Evolutionary conservation across 2,113 vertebrate species (phyloP), one percentile per base, ranked within the genome.

Genomic region (Limanda limanda): DNA sequence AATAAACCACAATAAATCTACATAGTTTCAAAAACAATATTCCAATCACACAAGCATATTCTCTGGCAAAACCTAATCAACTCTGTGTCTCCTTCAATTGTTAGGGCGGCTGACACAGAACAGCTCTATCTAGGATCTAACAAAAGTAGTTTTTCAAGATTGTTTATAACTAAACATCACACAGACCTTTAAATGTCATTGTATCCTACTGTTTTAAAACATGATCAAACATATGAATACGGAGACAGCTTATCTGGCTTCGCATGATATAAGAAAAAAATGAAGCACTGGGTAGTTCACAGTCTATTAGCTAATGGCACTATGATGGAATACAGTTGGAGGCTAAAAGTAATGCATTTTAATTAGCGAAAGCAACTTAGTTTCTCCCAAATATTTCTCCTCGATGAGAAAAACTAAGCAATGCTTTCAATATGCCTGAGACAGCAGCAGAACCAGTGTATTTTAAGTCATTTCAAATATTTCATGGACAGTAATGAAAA

Each of bases 1-100:
- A 93, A 92, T 64, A 66, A 87, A 88, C 68, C n/a, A n/a, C n/a
- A n/a, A n/a, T n/a, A n/a, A 0, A 18, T 79, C 78, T 80, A 86
- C 83, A 92, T 81, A 90, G 58, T 78, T 82, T n/a, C 78, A 78
- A 37, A 88, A 91, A 83, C 59, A 84, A 77, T 59, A 79, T 83
- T 77, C 52, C 45, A 82, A 9, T n/a, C n/a, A 56, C 54, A 56
- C 58, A 84, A 75, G 84, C 25, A 72, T 21, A 13, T 74, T 47
- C 37, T 72, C 68, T 61, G 75, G 61, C 59, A 67, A 65, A 62
- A 70, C 6, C 27, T 64, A 35, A 60, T 67, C 18, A 15, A 1
- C 63, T 78, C 12, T 73, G 17, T 25, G 13, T 71, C 40, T 58
- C 77, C 54, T 57, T 82, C n/a, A n/a, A 60, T 21, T 24, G 18